phyloP scores from a whole-genome alignment of 2,113 vertebrate genomes.

The Pteruthius melanotis region DNA sequence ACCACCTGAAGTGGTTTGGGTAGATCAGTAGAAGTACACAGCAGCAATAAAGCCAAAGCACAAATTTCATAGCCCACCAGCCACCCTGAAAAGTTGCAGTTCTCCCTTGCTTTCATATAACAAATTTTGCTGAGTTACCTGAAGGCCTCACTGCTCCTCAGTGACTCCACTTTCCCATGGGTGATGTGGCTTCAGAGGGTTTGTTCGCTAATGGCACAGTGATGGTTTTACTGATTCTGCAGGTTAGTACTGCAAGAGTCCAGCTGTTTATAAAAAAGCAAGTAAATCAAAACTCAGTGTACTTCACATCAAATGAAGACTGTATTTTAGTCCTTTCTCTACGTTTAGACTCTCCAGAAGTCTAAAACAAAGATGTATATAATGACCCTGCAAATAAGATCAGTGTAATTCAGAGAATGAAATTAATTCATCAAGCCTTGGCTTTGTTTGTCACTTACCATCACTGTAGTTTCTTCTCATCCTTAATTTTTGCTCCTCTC shows the following conservation, averaged over 20 bases:
- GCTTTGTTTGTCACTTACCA: constrained; percentile 10
- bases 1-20: neutral
- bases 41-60: neutral
- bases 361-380: neutral
- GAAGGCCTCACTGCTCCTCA: neutral
- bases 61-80: neutral
- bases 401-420: neutral
- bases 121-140: neutral
- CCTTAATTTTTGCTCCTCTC: neutral
- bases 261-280: neutral
- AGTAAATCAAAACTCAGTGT: neutral
- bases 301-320: neutral
- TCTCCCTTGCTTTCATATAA: neutral
- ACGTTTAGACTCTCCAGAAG: neutral
- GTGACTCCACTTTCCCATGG: neutral
- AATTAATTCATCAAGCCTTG: constrained; percentile 9
- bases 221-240: neutral
- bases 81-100: neutral
- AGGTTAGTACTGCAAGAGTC: neutral
- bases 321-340: neutral
- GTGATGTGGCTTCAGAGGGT: neutral
- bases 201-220: neutral
- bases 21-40: neutral
- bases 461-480: constrained; percentile 7
- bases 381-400: constrained; percentile 9